phyloP scores from a whole-genome alignment of 2,113 vertebrate genomes.

The Bettongia penicillata region DNA sequence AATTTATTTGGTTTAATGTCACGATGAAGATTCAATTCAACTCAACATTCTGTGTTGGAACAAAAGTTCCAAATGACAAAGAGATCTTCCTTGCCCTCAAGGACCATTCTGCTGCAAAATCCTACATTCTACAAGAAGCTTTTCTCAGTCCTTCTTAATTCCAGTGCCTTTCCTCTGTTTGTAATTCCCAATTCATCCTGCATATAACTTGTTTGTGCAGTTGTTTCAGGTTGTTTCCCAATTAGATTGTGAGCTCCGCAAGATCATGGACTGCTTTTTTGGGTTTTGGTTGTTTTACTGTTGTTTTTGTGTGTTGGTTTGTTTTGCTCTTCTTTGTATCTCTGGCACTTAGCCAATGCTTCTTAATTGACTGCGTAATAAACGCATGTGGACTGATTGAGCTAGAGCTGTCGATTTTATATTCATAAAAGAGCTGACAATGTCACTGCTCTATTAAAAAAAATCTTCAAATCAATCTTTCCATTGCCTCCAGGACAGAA shows the following conservation, averaged over 20 bases:
- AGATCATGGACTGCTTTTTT: neutral
- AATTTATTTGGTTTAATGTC: conserved; percentile 5
- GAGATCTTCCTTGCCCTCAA: neutral
- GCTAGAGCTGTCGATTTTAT: too few species aligned
- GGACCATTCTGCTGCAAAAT: neutral
- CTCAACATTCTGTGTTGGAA: neutral
- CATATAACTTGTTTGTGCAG: neutral
- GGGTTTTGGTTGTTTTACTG: neutral
- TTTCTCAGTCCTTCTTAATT: neutral
- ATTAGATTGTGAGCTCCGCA: neutral
- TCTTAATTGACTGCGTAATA: too few species aligned
- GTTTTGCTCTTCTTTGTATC: neutral
- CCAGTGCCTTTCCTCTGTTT: neutral
- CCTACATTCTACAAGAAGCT: neutral
- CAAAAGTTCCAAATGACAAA: neutral
- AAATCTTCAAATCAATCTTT: neutral
- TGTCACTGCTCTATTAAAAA: too few species aligned
- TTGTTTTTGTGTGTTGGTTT: neutral
- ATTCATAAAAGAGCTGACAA: too few species aligned
- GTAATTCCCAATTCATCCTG: neutral
- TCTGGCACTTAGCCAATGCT: neutral
- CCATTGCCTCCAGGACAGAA: neutral
- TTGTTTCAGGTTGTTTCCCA: neutral
- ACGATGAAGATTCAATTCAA: neutral
- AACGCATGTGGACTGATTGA: too few species aligned